A percentile compares a stretch with the other conserved stretches of the same genome.
Conservation (phyloP, 1,140 invertebrate genomes). For the Anastrepha obliqua region DNA sequence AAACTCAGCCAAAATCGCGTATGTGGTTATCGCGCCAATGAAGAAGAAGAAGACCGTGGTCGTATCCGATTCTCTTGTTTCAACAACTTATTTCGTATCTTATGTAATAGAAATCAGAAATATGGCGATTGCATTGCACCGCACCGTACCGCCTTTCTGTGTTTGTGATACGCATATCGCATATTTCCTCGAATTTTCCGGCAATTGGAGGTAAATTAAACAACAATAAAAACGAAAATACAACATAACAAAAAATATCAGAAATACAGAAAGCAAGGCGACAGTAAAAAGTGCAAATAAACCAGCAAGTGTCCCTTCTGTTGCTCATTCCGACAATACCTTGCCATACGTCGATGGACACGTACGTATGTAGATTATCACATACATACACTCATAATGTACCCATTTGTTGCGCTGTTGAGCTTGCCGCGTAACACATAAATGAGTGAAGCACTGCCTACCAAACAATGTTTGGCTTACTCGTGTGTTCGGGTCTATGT, state of each 20-base stretch:
- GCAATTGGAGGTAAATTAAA: neutral
- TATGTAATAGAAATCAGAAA: too few relatives aligned
- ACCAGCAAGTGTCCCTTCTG: neutral
- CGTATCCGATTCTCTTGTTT: too few relatives aligned
- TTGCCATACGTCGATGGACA: neutral
- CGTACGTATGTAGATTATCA: neutral
- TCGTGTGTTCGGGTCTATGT: neutral
- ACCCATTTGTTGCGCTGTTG: neutral
- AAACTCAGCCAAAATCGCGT: too few relatives aligned
- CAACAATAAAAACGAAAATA: neutral
- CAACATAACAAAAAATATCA: neutral
- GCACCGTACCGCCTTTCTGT: too few relatives aligned
- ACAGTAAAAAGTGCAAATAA: slow-evolving; percentile 17
- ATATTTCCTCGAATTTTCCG: neutral
- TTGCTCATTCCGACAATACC: neutral
- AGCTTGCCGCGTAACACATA: neutral
- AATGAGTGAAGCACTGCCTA: slow-evolving; percentile 3
- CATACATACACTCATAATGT: neutral
- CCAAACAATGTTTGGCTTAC: neutral
- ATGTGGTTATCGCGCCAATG: too few relatives aligned
- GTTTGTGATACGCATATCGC: neutral
- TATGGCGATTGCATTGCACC: too few relatives aligned
- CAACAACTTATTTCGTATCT: too few relatives aligned
- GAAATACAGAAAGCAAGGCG: neutral
- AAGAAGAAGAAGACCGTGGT: too few relatives aligned